Conservation (phyloP, 2,113 vertebrate genomes). For the Salvelinus alpinus region DNA sequence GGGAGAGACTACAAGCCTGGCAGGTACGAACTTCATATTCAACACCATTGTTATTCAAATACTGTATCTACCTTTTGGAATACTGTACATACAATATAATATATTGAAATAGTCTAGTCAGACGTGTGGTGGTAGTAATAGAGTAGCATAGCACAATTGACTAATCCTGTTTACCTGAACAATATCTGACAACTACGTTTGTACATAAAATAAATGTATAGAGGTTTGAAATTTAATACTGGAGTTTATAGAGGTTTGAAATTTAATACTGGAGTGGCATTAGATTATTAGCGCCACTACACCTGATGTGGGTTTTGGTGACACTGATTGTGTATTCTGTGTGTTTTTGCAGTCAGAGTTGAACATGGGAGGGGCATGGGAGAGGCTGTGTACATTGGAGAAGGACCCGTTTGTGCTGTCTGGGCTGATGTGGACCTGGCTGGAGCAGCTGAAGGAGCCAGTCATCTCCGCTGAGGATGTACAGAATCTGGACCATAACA, state of each 20-base stretch:
- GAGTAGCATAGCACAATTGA: no score
- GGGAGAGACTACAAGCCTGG: slow-evolving; percentile 81
- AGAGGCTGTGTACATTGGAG: slow-evolving; percentile 83
- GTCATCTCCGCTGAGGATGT: slow-evolving; percentile 78
- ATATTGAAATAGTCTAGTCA: no score
- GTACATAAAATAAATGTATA: no score
- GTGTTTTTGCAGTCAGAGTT: slow-evolving; percentile 81
- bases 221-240: not conserved
- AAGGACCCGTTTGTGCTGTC: slow-evolving; percentile 88
- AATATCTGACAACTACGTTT: no score
- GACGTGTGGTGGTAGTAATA: no score
- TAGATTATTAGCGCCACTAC: not conserved
- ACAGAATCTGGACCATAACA: slow-evolving; percentile 68
- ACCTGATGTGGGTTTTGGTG: no score
- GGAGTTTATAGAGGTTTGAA: not conserved
- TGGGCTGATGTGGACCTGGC: slow-evolving; percentile 95
- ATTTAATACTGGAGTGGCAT: not conserved
- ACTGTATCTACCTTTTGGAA: no score
- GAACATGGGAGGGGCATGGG: slow-evolving; percentile 91
- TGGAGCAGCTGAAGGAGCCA: slow-evolving; percentile 94
- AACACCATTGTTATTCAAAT: no score
- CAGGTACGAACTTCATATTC: slow-evolving; percentile 75
- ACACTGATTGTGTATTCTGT: not conserved
- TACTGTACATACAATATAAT: no score
- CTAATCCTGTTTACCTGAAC: no score